These are phyloP conservation scores for Ancistrus triradiatus DNA, from an alignment of 2,113 vertebrate genomes.

Conservation along the genomic window DNA sequence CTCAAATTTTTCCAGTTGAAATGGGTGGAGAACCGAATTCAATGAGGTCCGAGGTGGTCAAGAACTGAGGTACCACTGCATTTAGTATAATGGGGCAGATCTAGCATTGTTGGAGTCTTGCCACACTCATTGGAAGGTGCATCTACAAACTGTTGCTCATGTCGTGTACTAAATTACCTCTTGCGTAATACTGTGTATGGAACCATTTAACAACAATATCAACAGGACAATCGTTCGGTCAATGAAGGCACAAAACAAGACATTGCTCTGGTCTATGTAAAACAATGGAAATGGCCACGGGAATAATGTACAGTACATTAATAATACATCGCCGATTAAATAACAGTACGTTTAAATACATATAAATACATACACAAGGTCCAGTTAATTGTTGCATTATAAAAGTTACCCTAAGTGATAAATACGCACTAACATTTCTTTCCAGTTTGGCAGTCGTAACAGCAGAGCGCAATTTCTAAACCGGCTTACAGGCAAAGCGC, in stretches of 20 bases:
- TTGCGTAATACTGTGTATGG: conserved; percentile 7
- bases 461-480: background rate
- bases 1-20: no score
- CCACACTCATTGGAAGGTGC: no score
- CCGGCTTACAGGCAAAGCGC: no score
- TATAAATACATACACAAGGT: conserved; percentile 60
- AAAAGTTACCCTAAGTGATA: conserved; percentile 42
- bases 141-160: no score
- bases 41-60: no score
- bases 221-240: conserved; percentile 38
- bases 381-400: conserved; percentile 78
- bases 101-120: no score
- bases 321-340: conserved; percentile 63
- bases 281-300: conserved; percentile 55
- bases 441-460: conserved; percentile 28
- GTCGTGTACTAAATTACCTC: no score
- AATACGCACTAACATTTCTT: conserved; percentile 14
- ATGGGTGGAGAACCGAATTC: no score
- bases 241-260: conserved; percentile 46
- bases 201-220: background rate
- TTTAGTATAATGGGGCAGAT: no score
- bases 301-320: conserved; percentile 31
- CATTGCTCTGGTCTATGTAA: conserved; percentile 20
- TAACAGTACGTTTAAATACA: conserved; percentile 48
- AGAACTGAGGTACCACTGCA: no score